Percentiles rank a stretch among this genome's conserved stretches.
These are phyloP conservation scores for Osmerus mordax DNA, from an alignment of 2,113 vertebrate genomes.

Conservation along the genomic window DNA sequence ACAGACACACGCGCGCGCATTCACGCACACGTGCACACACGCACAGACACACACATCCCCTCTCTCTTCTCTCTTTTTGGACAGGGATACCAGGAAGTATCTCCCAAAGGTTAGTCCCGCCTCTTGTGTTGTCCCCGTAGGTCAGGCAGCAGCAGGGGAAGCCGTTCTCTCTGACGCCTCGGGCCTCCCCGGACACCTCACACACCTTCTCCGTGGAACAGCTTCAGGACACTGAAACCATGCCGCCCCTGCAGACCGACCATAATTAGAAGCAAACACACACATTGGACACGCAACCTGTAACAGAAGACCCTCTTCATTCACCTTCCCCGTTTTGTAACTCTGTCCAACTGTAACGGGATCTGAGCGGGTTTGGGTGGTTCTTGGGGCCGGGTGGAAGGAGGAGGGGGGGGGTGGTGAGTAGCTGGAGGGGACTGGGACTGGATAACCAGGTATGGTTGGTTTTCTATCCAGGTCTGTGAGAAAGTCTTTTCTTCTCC, in stretches of 20 bases:
- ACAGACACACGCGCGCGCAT: background rate
- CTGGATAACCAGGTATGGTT: constrained; percentile 39
- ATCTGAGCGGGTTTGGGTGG: constrained; percentile 44
- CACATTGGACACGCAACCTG: constrained; percentile 29
- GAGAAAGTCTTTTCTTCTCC: constrained; percentile 22
- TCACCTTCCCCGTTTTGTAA: constrained; percentile 57
- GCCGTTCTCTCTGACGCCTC: constrained; percentile 27
- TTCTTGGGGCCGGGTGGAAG: constrained; percentile 16
- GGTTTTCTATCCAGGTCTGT: constrained; percentile 33
- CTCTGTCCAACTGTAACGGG: constrained; percentile 45
- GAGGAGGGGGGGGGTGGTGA: constrained; percentile 9
- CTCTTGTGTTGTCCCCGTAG: constrained; percentile 43
- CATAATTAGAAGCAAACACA: constrained; percentile 33
- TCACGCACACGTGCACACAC: background rate
- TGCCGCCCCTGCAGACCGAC: constrained; percentile 39
- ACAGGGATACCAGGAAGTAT: constrained; percentile 17
- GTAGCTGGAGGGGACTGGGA: constrained; percentile 30
- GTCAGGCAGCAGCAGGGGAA: constrained; percentile 32
- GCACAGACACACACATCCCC: background rate
- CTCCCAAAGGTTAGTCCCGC: constrained; percentile 7
- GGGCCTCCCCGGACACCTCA: constrained; percentile 34
- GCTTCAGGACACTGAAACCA: constrained; percentile 46
- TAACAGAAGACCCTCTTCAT: constrained; percentile 50
- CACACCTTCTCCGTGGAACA: constrained; percentile 39
- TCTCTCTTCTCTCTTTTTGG: background rate